Percentiles rank a stretch among this genome's conserved stretches.
Conservation (phyloP, 2,888 invertebrate genomes). For the Drosophila birchii region DNA sequence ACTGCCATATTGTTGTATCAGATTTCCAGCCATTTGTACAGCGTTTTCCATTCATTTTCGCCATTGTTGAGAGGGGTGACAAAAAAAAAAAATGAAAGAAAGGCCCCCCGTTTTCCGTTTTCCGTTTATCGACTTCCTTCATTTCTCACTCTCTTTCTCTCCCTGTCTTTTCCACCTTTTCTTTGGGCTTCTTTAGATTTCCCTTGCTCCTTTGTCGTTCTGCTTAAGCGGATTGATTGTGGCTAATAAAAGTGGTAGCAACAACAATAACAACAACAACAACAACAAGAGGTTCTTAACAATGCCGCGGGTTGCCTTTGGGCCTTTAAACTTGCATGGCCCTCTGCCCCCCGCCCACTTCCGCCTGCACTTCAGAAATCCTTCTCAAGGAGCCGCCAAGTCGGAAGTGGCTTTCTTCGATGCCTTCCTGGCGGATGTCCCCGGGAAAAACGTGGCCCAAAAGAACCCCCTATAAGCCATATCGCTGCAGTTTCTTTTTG, state of each 20-base stretch:
- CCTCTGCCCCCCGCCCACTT: constrained; percentile 40
- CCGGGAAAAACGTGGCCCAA: background rate
- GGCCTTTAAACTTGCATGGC: constrained; percentile 38
- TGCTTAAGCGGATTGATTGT: constrained; percentile 66
- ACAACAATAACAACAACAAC: constrained; percentile 29
- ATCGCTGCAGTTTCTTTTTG: constrained; percentile 54
- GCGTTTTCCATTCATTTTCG: constrained; percentile 23
- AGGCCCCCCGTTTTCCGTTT: constrained; percentile 3
- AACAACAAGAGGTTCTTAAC: constrained; percentile 57
- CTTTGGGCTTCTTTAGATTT: background rate
- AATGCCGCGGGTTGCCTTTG: constrained; percentile 48
- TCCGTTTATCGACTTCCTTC: background rate
- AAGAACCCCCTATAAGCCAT: background rate
- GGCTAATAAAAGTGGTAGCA: constrained; percentile 70
- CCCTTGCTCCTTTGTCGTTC: background rate
- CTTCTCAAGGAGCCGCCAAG: constrained; percentile 6
- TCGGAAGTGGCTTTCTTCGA: constrained; percentile 52
- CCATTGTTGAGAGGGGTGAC: constrained; percentile 22
- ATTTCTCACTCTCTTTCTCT: no score
- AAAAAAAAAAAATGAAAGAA: background rate
- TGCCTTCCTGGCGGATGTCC: constrained; percentile 45
- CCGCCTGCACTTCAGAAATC: constrained; percentile 69
- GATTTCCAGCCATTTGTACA: constrained; percentile 15
- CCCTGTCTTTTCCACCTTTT: background rate
- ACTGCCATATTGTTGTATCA: constrained; percentile 1